Percentiles rank a stretch among this genome's conserved stretches.
phyloP scores from a whole-genome alignment of 1,140 invertebrate genomes.

The Antheraea pernyi region DNA sequence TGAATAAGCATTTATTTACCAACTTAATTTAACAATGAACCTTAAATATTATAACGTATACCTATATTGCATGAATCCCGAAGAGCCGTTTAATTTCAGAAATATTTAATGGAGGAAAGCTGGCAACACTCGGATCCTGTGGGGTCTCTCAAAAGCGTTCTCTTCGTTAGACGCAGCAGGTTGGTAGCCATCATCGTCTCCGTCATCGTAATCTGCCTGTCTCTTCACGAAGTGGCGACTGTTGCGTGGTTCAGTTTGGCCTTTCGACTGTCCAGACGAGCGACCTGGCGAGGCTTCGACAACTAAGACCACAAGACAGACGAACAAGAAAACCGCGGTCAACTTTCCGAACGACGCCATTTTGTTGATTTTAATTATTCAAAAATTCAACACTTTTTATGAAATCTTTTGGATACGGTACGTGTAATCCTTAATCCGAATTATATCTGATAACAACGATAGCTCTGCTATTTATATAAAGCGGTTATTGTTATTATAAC shows the following conservation, averaged over 20 bases:
- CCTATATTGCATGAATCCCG: conserved; percentile 18
- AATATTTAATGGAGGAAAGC: conserved; percentile 50
- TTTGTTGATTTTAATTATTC: conserved; percentile 13
- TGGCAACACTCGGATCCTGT: conserved; percentile 51
- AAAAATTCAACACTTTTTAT: conserved; percentile 1
- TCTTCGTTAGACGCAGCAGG: conserved; percentile 30
- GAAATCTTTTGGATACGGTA: background rate
- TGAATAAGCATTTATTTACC: conserved; percentile 19
- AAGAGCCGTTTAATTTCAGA: background rate
- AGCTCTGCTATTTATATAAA: conserved; percentile 4
- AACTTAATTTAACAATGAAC: conserved; percentile 1
- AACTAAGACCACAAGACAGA: conserved; percentile 13
- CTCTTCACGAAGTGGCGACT: conserved; percentile 24
- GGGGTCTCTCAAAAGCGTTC: conserved; percentile 43
- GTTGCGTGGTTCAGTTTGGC: background rate
- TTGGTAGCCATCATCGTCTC: conserved; percentile 22
- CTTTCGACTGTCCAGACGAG: background rate
- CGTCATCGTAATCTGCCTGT: conserved; percentile 18
- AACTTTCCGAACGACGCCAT: conserved; percentile 21
- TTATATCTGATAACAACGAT: background rate
- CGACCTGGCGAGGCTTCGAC: background rate
- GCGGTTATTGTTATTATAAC: background rate
- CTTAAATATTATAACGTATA: conserved; percentile 6
- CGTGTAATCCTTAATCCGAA: background rate
- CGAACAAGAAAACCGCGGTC: conserved; percentile 17